Evolutionary conservation across 2,113 vertebrate species (phyloP), one percentile per base, ranked within the genome.

Genomic region (Stercorarius parasiticus): DNA sequence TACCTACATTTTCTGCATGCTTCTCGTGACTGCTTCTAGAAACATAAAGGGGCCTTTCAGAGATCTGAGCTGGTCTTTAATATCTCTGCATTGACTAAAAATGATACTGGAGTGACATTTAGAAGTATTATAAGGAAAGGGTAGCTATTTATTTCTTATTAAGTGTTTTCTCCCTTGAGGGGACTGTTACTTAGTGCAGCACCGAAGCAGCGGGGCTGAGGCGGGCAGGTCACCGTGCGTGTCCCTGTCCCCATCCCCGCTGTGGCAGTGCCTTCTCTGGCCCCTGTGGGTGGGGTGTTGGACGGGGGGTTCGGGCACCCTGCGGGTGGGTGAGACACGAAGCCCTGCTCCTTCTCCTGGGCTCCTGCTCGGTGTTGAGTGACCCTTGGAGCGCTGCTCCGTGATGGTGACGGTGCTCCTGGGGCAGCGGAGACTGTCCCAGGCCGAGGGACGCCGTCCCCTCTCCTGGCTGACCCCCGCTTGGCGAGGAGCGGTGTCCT

Each of bases 401-500:
- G 8, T 11, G 18, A 17, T 7, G 16, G 34, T 1, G 6, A 23
- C 4, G 5, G 14, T 10, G 61, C 34, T 47, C 20, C 23, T 3
- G 18, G 36, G 52, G 55, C 32, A 17, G 42, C n/a, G 17, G 30
- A 4, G 38, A 2, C n/a, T 21, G 32, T 19, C 32, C 36, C n/a
- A 6, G 43, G 59, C 43, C 0, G 11, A 29, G 27, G 26, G 36
- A 4, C 6, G 3, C 13, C 4, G 2, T 21, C 71, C 70, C 9
- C 10, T 5, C 15, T 30, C 43, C 82, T 1, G 21, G 38, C 50
- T 9, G 61, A 5, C 9, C 23, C 71, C 83, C 0, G 8, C 15
- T 30, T 36, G 6, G 7, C 1, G 5, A 5, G 56, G 55, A 29
- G 47, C 8, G 5, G 3, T 2, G 25, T 4, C 29, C 5, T 5